Percentiles rank a stretch among this genome's conserved stretches.
phyloP scores from a whole-genome alignment of 2,113 vertebrate genomes.

The Heterotilapia buettikoferi region DNA sequence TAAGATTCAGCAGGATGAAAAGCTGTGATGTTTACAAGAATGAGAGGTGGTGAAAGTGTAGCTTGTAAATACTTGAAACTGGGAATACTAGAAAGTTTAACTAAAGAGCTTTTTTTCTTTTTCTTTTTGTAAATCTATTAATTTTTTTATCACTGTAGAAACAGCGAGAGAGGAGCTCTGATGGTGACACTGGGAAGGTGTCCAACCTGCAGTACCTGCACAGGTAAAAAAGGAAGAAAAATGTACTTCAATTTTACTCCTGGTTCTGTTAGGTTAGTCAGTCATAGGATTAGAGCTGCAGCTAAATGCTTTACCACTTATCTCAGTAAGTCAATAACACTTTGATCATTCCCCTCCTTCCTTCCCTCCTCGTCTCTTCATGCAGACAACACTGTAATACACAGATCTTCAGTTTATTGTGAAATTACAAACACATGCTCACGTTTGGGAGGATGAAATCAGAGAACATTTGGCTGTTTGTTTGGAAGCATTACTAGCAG shows the following conservation, averaged over 20 bases:
- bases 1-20: constrained; percentile 44
- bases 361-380: not conserved
- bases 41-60: not conserved
- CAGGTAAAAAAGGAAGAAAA: constrained; percentile 74
- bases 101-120: not conserved
- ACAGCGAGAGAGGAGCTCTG: constrained; percentile 82
- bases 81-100: not conserved
- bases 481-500: not conserved
- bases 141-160: constrained; percentile 71
- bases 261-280: not conserved
- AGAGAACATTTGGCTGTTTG: not conserved
- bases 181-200: constrained; percentile 84
- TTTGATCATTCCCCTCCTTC: not conserved
- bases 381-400: not conserved
- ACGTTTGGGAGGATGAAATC: not conserved
- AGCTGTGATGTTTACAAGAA: not conserved
- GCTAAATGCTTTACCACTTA: not conserved
- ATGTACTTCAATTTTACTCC: not conserved
- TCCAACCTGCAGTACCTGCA: constrained; percentile 95
- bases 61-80: not conserved
- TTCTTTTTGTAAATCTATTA: fast-evolving
- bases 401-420: not conserved
- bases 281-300: not conserved
- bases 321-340: not conserved
- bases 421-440: not conserved